Evolutionary conservation across 2,888 invertebrate species (phyloP), one percentile per base, ranked within the genome.

Genomic region (Melanotus villosus): DNA sequence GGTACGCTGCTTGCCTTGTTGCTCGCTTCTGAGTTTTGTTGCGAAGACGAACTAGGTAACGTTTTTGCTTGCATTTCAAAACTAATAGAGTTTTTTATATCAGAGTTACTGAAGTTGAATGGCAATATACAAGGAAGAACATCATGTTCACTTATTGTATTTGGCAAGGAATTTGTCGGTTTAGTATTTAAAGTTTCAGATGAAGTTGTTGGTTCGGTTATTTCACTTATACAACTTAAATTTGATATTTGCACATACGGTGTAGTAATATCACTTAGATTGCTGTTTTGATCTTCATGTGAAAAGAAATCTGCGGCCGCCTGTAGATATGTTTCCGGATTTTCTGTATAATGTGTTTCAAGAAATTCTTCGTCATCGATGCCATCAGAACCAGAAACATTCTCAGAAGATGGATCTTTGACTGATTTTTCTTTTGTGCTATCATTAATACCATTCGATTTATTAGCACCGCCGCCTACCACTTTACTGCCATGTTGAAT

Each of bases 191-290:
- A 6, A 12, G 34, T 62, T 7, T 30, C 47, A 18, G n/a, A 12
- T 9, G 62, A 62, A 9, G 63, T 52, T 21, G 38, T 54, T 16
- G 63, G 63, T 38, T 63, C 63, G 5, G 63, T 63, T 26, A 9
- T 50, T 63, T 63, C 63, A n/a, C 38, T 52, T 1, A 63, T 19
- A 18, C 47, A 21, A 23, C 54, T 47, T 36, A 63, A 16, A 63
- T 26, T 63, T 10, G 52, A 38, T n/a, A 41, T 10, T 12, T 19
- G 56, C 12, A 32, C 12, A 21, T 36, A 2, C 10, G 6, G 19
- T 56, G 23, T 10, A 36, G 5, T 1, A 34, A n/a, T 12, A 32
- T 12, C 34, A 34, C n/a, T 12, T n/a, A n/a, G n/a, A n/a, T n/a
- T n/a, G n/a, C n/a, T n/a, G n/a, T n/a, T n/a, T n/a, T n/a, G n/a